Conservation (phyloP, 2,797 vertebrate species). For the Cyprinodon diabolis region DNA sequence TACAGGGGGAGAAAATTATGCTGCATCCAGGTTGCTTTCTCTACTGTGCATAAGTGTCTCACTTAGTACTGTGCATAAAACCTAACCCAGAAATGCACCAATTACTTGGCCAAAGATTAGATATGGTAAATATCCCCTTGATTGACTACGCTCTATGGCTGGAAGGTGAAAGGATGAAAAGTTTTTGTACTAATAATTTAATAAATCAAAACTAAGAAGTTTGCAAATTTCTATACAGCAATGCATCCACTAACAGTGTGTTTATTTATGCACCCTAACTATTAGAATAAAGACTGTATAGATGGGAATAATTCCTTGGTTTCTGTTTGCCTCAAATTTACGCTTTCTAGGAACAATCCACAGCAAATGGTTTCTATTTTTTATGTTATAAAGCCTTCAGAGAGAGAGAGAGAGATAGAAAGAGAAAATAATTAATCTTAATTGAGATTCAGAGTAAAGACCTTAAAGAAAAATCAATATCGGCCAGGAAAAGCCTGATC, state of each 20-base stretch:
- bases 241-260: background rate
- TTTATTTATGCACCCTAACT: background rate
- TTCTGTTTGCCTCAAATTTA: background rate
- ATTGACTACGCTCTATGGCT: background rate
- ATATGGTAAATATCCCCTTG: background rate
- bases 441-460: background rate
- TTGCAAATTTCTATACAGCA: background rate
- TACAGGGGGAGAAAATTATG: slow-evolving; percentile 28
- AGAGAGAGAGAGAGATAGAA: too few species aligned
- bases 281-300: background rate
- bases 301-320: background rate
- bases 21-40: slow-evolving; percentile 43
- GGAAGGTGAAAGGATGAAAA: background rate
- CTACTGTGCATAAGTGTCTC: slow-evolving; percentile 11
- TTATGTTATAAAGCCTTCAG: background rate
- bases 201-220: background rate
- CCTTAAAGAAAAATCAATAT: slow-evolving; percentile 4
- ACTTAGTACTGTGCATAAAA: slow-evolving; percentile 25
- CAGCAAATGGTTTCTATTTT: background rate
- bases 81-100: slow-evolving; percentile 8
- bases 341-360: background rate
- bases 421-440: background rate
- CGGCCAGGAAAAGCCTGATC: background rate
- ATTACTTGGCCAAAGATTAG: background rate
- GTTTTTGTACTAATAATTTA: background rate